These are phyloP conservation scores for Ashinkailepas kermadecensis DNA, from an alignment of 2,888 invertebrate species.

Conservation along the genomic window DNA sequence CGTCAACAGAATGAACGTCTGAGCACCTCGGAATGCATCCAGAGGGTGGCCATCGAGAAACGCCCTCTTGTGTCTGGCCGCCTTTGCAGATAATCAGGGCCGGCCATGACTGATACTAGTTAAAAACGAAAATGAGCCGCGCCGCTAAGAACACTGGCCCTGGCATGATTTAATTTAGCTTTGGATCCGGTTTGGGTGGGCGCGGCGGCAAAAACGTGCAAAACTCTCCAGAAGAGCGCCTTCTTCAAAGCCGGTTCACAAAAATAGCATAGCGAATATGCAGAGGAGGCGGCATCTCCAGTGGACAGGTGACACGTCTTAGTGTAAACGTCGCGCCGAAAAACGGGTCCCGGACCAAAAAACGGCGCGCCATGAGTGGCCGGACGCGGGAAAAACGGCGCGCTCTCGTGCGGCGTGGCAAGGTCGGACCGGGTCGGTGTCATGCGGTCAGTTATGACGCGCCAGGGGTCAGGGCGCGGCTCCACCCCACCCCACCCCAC, in stretches of 20 bases:
- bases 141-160: not conserved
- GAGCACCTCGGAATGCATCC: no score
- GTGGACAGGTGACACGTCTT: slow-evolving; percentile 20
- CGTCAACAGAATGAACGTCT: no score
- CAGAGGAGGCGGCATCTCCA: not conserved
- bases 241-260: not conserved
- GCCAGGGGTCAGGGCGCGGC: no score
- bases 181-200: slow-evolving; percentile 21
- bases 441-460: no score
- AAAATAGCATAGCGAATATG: slow-evolving; percentile 20
- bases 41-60: no score
- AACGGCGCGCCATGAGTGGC: not conserved
- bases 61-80: no score
- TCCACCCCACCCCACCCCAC: no score
- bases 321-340: slow-evolving; percentile 12
- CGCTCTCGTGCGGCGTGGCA: not conserved
- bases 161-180: slow-evolving; percentile 18
- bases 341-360: not conserved
- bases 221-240: not conserved
- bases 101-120: not conserved
- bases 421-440: slow-evolving; percentile 1
- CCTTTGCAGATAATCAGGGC: not conserved
- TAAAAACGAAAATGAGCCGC: not conserved
- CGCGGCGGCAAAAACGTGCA: not conserved
- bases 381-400: not conserved